Conservation (phyloP, 1,140 invertebrate species). For the Lepidotrigona ventralis region DNA sequence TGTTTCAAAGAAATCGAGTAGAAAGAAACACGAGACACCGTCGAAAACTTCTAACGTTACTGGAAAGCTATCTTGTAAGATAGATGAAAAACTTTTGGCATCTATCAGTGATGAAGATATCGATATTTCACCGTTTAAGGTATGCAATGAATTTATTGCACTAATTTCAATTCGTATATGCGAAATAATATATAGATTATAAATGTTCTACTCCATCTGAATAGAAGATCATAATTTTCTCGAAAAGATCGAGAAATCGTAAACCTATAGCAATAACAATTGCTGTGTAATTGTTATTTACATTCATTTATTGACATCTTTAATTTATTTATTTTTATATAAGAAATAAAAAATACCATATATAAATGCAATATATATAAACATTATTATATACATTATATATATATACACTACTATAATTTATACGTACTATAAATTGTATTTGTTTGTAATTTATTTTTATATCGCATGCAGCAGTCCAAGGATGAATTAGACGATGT, state of each 20-base stretch:
- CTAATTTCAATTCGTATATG: neutral
- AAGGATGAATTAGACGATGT: slow-evolving; percentile 64
- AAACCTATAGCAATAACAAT: neutral
- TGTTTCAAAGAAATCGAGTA: slow-evolving; percentile 65
- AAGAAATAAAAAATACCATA: neutral
- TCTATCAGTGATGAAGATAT: slow-evolving; percentile 74
- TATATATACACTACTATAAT: neutral
- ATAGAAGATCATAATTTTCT: neutral
- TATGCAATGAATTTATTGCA: slow-evolving; percentile 51
- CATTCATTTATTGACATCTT: neutral
- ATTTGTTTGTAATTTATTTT: slow-evolving; percentile 14
- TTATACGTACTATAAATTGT: neutral
- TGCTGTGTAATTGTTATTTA: neutral
- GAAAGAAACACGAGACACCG: slow-evolving; percentile 68
- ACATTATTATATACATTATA: neutral
- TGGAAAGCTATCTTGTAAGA: slow-evolving; percentile 66
- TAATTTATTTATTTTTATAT: neutral
- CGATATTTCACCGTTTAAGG: slow-evolving; percentile 78
- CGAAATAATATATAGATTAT: neutral
- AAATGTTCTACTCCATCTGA: neutral
- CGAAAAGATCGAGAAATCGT: neutral
- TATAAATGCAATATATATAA: neutral
- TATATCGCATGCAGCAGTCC: slow-evolving; percentile 70
- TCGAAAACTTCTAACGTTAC: slow-evolving; percentile 60
- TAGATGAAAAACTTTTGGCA: slow-evolving; percentile 74